Conservation (phyloP, 2,797 vertebrate species). For the Ctenopoma kingsleyae region DNA sequence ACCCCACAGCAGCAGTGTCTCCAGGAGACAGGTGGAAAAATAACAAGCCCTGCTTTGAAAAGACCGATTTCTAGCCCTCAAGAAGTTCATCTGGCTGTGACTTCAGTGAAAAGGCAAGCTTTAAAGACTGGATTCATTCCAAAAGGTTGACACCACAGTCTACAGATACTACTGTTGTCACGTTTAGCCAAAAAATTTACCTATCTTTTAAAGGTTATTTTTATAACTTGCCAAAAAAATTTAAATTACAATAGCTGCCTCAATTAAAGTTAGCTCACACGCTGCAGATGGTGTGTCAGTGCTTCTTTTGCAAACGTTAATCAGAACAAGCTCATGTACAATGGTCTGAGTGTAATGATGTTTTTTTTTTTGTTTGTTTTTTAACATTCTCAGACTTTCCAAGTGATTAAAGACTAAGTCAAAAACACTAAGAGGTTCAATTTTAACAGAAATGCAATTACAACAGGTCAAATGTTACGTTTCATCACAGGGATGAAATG, state of each 20-base stretch:
- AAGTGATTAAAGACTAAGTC: slow-evolving; percentile 6
- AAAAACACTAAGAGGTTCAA: slow-evolving; percentile 13
- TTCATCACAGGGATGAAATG: slow-evolving; percentile 16
- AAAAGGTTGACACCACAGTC: slow-evolving; percentile 22
- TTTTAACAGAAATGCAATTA: slow-evolving; percentile 32
- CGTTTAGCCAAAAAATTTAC: slow-evolving; percentile 20
- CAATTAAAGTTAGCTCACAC: slow-evolving; percentile 30
- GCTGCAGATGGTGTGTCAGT: slow-evolving; percentile 12
- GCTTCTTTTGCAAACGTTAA: slow-evolving; percentile 19
- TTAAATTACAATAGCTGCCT: slow-evolving; percentile 23
- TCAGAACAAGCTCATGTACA: slow-evolving; percentile 3
- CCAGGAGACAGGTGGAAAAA: slow-evolving; percentile 35
- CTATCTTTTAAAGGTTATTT: slow-evolving; percentile 19
- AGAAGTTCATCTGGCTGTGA: slow-evolving; percentile 25
- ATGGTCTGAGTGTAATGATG: slow-evolving; percentile 1
- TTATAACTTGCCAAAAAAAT: slow-evolving; percentile 7
- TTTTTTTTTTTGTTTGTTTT: not conserved
- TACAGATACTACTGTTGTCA: slow-evolving; percentile 10
- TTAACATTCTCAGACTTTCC: not conserved
- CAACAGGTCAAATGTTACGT: slow-evolving; percentile 9
- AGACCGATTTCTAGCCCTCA: slow-evolving; percentile 28
- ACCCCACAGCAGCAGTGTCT: slow-evolving; percentile 39
- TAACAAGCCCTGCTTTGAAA: slow-evolving; percentile 27
- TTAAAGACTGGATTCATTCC: slow-evolving; percentile 2
- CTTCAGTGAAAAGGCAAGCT: slow-evolving; percentile 10